Evolutionary conservation across 2,113 vertebrate genomes (phyloP), one percentile per base, ranked within the genome.

Genomic region (Xiphophorus maculatus): DNA sequence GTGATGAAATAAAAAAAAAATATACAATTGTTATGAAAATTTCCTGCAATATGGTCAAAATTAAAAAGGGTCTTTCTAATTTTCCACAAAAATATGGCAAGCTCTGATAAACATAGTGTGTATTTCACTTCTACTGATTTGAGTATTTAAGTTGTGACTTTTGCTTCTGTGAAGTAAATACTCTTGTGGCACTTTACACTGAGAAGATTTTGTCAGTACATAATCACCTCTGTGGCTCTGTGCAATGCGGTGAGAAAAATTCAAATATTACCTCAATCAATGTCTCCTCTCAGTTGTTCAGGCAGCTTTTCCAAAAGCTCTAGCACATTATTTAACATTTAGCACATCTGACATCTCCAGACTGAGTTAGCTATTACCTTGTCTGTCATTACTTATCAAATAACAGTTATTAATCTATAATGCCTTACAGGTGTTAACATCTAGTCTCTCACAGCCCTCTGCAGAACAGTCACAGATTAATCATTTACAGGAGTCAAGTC

Each of bases 151-250:
- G 8, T 66, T 11, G 7, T 63, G 1, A 33, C 19, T 79, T 71
- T 37, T 66, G 6, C 58, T 33, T 51, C 48, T 69, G 63, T 51
- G 63, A 80, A 84, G 68, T 70, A 72, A 82, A 82, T 62, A 61
- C 37, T 68, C 44, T 48, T 37, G 35, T 25, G 66, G 28, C 12
- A 30, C 35, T 79, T 76, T 61, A 61, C 54, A 74, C 1, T 1
- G 17, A 44, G 14, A 74, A 60, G 27, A 66, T 48, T 73, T 58
- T 76, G 63, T 72, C 27, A 32, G 63, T 64, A 14, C 58, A 51
- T 81, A 84, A 83, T 84, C 62, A 80, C 74, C 29, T 72, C n/a
- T 82, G 64, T 74, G 68, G 17, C 69, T 81, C 35, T 66, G 63
- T 71, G 63, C 63, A 73, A 44, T 27, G 63, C 10, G n/a, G 42